Evolutionary conservation across 2,113 vertebrate species (phyloP).

Genomic region (Pungitius pungitius): DNA sequence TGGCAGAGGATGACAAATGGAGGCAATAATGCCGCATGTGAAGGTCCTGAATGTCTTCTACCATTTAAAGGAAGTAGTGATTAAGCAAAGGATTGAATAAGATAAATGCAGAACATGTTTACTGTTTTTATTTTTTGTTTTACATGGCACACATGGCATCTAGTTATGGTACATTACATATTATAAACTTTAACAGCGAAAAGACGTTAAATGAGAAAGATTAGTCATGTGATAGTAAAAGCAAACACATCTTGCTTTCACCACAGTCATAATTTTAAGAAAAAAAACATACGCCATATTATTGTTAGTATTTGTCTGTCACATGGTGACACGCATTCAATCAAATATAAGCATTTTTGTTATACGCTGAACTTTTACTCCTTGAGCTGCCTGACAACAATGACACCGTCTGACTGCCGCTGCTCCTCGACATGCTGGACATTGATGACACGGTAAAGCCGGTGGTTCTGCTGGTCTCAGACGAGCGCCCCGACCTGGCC

Average conservation of each 20-base stretch:
- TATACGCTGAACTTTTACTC: constrained; percentile 36
- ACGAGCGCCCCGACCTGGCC: neutral
- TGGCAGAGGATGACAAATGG: neutral
- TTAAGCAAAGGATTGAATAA: constrained; percentile 15
- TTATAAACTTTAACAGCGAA: neutral
- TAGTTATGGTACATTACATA: neutral
- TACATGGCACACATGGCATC: neutral
- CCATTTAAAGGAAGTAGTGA: neutral
- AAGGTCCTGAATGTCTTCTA: neutral
- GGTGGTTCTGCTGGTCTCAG: neutral
- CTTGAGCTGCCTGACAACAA: constrained; percentile 34
- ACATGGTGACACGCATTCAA: neutral
- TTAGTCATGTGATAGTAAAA: constrained; percentile 3
- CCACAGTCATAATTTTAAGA: neutral
- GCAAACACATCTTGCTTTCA: constrained; percentile 3
- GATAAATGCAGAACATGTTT: constrained; percentile 33
- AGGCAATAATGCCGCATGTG: neutral
- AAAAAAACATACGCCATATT: neutral
- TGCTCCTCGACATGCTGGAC: constrained; percentile 39
- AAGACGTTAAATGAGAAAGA: neutral
- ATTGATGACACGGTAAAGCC: constrained; percentile 37
- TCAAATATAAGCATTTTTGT: constrained; percentile 71
- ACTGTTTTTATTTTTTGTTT: constrained; percentile 33
- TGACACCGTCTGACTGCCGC: constrained; percentile 36
- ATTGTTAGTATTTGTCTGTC: neutral